These are phyloP conservation scores for Poeciliopsis presidionis DNA, from an alignment of 2,797 vertebrate genomes.

Conservation along the genomic window DNA sequence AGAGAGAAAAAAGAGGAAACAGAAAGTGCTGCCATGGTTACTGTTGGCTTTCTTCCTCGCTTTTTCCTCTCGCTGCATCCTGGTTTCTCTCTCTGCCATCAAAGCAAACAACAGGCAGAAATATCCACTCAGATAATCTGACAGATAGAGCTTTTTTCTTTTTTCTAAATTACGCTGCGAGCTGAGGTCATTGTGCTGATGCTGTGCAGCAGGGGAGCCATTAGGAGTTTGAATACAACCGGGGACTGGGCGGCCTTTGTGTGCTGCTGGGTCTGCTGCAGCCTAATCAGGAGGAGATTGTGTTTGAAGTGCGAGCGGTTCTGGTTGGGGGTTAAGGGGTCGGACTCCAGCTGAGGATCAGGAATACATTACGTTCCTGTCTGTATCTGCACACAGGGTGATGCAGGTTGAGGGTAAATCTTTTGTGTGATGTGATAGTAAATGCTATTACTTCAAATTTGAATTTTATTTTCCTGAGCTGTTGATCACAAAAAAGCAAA, in stretches of 20 bases:
- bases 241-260: slow-evolving; percentile 34
- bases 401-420: slow-evolving; percentile 15
- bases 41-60: slow-evolving; percentile 50
- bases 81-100: slow-evolving; percentile 28
- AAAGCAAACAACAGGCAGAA: slow-evolving; percentile 35
- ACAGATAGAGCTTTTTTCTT: slow-evolving; percentile 40
- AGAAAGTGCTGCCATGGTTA: slow-evolving; percentile 70
- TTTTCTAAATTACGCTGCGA: neutral
- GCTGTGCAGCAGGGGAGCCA: slow-evolving; percentile 36
- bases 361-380: slow-evolving; percentile 34
- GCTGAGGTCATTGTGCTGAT: slow-evolving; percentile 25
- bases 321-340: slow-evolving; percentile 35
- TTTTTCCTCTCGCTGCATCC: slow-evolving; percentile 26
- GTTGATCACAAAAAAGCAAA: neutral
- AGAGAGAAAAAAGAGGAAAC: neutral
- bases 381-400: slow-evolving; percentile 5
- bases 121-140: slow-evolving; percentile 39
- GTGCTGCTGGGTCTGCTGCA: slow-evolving; percentile 35
- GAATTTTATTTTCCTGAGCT: neutral
- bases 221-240: slow-evolving; percentile 39
- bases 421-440: neutral
- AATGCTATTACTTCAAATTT: neutral
- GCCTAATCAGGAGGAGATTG: slow-evolving; percentile 54
- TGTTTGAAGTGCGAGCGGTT: slow-evolving; percentile 50
- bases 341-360: slow-evolving; percentile 33